These are phyloP conservation scores for Himalopsyche anomala DNA, from an alignment of 2,888 invertebrate genomes.

Conservation along the genomic window DNA sequence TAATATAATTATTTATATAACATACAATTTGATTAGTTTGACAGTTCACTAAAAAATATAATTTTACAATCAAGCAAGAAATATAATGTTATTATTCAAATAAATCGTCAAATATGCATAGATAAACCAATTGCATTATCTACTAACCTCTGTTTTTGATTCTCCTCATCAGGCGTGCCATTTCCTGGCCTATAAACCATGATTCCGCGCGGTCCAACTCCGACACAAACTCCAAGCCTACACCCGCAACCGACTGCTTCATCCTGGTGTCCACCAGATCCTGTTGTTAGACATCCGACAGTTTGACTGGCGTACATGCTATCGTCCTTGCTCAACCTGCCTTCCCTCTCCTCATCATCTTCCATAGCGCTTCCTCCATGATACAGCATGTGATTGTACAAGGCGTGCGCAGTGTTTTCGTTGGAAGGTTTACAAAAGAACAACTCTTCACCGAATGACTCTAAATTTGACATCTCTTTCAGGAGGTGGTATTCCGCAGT, in stretches of 20 bases:
- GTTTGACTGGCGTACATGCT: constrained; percentile 70
- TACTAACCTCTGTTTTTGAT: constrained; percentile 79
- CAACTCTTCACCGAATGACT: constrained; percentile 90
- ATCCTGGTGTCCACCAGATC: constrained; percentile 71
- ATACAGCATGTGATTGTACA: constrained; percentile 84
- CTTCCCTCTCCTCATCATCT: constrained; percentile 73
- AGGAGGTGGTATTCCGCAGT: constrained; percentile 90
- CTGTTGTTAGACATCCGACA: constrained; percentile 71
- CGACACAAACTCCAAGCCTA: constrained; percentile 78
- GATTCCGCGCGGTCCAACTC: constrained; percentile 91
- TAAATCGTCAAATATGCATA: too few relatives aligned
- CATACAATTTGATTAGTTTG: too few relatives aligned
- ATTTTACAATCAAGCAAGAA: too few relatives aligned
- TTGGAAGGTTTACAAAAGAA: constrained; percentile 84
- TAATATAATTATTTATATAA: too few relatives aligned
- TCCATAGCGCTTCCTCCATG: constrained; percentile 73
- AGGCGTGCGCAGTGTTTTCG: constrained; percentile 84
- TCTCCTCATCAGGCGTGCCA: constrained; percentile 77
- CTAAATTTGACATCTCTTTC: constrained; percentile 86
- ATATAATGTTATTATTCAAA: too few relatives aligned
- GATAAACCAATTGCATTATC: too few relatives aligned
- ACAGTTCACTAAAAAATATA: too few relatives aligned
- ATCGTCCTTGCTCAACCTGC: constrained; percentile 72
- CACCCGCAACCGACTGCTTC: constrained; percentile 74
- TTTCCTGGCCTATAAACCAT: constrained; percentile 79